Conservation (phyloP, 2,888 invertebrate species). For the Salticus scenicus region DNA sequence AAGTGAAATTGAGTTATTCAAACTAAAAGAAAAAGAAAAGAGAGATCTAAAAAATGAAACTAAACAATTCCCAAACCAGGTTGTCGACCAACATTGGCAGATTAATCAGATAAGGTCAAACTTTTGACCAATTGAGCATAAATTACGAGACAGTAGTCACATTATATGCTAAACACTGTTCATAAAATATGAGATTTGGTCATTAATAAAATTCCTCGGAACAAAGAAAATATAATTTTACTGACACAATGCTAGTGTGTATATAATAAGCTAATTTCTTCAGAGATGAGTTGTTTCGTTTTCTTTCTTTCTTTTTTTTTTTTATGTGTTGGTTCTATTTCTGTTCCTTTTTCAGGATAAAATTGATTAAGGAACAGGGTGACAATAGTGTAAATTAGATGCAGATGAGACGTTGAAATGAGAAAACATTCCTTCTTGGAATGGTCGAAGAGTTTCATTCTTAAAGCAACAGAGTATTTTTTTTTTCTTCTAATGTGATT, state of each 20-base stretch:
- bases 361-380: neutral
- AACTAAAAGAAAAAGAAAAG: neutral
- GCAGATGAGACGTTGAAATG: neutral
- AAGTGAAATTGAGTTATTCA: neutral
- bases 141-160: conserved; percentile 8
- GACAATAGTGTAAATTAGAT: neutral
- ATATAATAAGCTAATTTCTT: neutral
- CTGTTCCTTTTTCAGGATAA: neutral
- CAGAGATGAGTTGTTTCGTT: neutral
- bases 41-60: neutral
- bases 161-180: conserved; percentile 24
- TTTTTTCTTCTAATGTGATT: too few relatives aligned
- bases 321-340: neutral
- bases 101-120: neutral
- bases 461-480: too few relatives aligned
- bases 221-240: neutral
- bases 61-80: neutral
- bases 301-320: neutral
- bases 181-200: conserved; percentile 6
- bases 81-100: neutral
- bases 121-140: conserved; percentile 11
- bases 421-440: too few relatives aligned
- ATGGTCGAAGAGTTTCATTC: too few relatives aligned
- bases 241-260: neutral
- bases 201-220: neutral